Base-by-base conservation (phyloP, 2,797 vertebrate genomes). In the Myotis vivesi region DNA sequence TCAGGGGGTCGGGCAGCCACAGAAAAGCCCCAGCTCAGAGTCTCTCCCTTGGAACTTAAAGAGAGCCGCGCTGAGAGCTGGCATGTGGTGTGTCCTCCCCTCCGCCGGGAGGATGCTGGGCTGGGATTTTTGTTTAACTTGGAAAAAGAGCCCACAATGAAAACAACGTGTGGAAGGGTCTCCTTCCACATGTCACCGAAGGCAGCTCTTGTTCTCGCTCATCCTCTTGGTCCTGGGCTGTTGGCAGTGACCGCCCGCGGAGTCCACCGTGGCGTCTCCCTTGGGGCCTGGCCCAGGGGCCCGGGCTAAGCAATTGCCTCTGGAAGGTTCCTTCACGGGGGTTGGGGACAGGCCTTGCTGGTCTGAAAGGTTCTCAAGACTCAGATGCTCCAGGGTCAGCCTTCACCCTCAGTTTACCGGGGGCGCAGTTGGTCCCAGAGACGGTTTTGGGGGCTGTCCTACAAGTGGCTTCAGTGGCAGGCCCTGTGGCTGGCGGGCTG, bases 1-100 rank as follows among this genome's bases (percentile, higher is more conserved):
- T 81, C 85, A 33, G 71, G 19, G 49, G 76, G 38, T 16, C 49
- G n/a, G n/a, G 19, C 3, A 72, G 17, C 28, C 80, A 15, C 17
- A 71, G 51, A 81, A 89, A 68, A 41, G 64, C 72, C 92, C 72
- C 49, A 19, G 76, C 86, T 92, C 87, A 71, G 83, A 83, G 44
- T 94, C 95, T 91, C 79, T 96, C 73, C 86, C 62, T 95, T 38
- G 71, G 82, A 92, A 96, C 94, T 96, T 96, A 51, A 94, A 95
- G 93, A 91, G 75, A 91, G 41, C 69, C 19, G 13, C 66, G 94
- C 97, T 96, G 96, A 96, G 96, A 96, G 95, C 96, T 91, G 76
- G 72, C 96, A 96, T 96, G 92, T 97, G 96, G 73, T 49, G 59
- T 77, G 41, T 59, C 46, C 57, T 23, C 8, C 20, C 36, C 46